Conservation (phyloP, 2,113 vertebrate species). For the Ovibos moschatus region DNA sequence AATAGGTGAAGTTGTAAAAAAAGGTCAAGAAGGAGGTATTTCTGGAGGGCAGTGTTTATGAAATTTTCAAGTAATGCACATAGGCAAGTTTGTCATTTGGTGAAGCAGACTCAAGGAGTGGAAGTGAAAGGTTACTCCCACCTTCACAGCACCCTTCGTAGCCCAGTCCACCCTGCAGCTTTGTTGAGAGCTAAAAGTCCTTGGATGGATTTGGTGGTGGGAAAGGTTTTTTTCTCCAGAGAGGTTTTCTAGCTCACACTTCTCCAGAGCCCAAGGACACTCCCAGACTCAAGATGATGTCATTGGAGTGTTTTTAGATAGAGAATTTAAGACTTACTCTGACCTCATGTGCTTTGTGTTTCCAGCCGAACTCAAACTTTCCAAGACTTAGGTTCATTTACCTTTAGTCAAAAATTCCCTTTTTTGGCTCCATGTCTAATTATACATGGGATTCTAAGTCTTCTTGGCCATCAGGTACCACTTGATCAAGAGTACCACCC, state of each 20-base stretch:
- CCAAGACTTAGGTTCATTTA: constrained; percentile 60
- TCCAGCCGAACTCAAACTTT: constrained; percentile 58
- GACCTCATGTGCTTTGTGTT: constrained; percentile 59
- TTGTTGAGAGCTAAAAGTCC: constrained; percentile 2
- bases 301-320: constrained; percentile 56
- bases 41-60: not conserved
- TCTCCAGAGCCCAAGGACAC: constrained; percentile 23
- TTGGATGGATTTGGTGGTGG: not conserved
- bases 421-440: constrained; percentile 52
- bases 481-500: constrained; percentile 44
- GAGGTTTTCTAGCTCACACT: not conserved
- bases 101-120: not conserved
- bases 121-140: not conserved
- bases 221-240: not conserved
- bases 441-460: constrained; percentile 4
- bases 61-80: constrained; percentile 1
- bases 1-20: not conserved
- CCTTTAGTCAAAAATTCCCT: constrained; percentile 54
- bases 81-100: not conserved
- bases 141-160: not conserved
- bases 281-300: constrained; percentile 45
- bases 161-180: not conserved
- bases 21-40: constrained; percentile 11
- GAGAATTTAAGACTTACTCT: constrained; percentile 55
- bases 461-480: constrained; percentile 44